A percentile compares a stretch with the other conserved stretches of the same genome.
These are phyloP conservation scores for Acanthurus leucopareius DNA, from an alignment of 2,797 vertebrate genomes.

Conservation along the genomic window DNA sequence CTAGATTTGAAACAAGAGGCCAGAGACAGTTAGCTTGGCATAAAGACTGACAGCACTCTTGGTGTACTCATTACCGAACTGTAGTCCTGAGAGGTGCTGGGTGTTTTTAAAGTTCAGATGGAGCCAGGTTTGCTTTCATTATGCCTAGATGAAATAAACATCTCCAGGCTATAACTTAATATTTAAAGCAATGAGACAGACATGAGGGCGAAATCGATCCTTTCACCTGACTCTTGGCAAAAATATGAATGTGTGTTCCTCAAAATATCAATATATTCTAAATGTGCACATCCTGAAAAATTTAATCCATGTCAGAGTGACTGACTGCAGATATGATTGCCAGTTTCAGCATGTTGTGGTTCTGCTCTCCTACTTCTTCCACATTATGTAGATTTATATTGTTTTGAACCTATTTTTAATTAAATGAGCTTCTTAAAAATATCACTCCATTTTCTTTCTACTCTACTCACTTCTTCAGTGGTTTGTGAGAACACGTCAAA, in stretches of 20 bases:
- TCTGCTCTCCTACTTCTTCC: no score
- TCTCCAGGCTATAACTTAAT: no score
- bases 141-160: no score
- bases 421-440: background rate
- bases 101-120: background rate
- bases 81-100: background rate
- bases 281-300: no score
- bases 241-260: no score
- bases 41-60: background rate
- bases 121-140: background rate
- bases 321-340: no score
- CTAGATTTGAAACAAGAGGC: background rate
- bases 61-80: background rate
- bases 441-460: background rate
- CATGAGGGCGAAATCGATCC: no score
- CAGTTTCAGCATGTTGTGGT: no score
- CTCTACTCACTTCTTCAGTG: background rate
- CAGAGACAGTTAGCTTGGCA: background rate
- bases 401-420: background rate
- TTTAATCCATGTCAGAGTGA: no score
- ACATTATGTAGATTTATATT: background rate
- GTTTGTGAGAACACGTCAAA: slow-evolving; percentile 25
- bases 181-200: no score
- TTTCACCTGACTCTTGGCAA: no score
- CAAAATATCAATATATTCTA: no score